These are phyloP conservation scores for Lutjanus argentimaculatus DNA, from an alignment of 2,797 vertebrate species.

Conservation along the genomic window DNA sequence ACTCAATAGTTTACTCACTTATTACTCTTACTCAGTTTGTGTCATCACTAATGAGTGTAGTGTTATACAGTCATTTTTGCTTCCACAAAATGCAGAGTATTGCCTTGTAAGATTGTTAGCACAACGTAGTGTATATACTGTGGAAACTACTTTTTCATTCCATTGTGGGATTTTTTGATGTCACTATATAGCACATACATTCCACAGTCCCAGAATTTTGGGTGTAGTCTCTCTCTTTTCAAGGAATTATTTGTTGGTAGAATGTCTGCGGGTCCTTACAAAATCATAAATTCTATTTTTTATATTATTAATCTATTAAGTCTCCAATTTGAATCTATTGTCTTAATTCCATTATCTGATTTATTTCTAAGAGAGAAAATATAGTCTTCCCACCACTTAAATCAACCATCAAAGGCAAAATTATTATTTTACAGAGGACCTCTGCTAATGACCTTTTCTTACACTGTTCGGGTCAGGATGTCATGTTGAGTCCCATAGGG, in stretches of 20 bases:
- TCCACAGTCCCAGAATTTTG: not conserved
- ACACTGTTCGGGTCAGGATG: not conserved
- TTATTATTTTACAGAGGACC: not conserved
- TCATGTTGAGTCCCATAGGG: not conserved
- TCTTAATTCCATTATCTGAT: not conserved
- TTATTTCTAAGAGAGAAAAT: not conserved
- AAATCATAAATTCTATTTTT: not conserved
- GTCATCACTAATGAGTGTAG: no score
- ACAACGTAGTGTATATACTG: no score
- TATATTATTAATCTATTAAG: not conserved
- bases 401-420: not conserved
- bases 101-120: not conserved
- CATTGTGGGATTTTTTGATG: no score
- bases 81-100: not conserved
- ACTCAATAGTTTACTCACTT: not conserved
- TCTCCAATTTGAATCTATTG: not conserved
- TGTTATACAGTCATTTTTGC: no score
- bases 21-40: not conserved
- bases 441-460: not conserved
- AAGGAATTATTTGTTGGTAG: not conserved
- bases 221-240: not conserved
- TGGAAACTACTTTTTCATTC: no score
- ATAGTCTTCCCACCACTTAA: not conserved
- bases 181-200: no score
- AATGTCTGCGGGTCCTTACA: not conserved